These are phyloP conservation scores for Myotis brandtii DNA, from an alignment of 2,113 vertebrate genomes.

Conservation along the genomic window DNA sequence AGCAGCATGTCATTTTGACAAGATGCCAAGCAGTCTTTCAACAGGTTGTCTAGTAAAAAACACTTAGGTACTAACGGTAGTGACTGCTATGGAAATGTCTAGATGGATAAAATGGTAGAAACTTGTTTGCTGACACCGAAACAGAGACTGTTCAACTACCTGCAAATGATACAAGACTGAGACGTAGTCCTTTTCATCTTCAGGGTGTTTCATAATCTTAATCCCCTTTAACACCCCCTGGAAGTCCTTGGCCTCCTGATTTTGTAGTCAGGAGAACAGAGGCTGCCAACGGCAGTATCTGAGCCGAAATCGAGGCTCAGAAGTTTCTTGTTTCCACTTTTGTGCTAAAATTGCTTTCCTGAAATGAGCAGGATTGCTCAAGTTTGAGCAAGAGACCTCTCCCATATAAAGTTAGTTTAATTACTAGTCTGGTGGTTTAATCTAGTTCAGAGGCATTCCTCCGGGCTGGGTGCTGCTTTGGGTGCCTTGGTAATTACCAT, in stretches of 20 bases:
- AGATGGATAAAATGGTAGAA: slow-evolving; percentile 48
- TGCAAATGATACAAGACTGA: slow-evolving; percentile 28
- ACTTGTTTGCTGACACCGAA: slow-evolving; percentile 65
- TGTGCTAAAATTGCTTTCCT: slow-evolving; percentile 61
- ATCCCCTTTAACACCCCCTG: slow-evolving; percentile 53
- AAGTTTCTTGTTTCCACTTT: slow-evolving; percentile 67
- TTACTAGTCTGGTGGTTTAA: slow-evolving; percentile 66
- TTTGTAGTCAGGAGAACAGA: not conserved
- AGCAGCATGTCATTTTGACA: slow-evolving; percentile 61
- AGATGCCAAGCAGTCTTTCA: slow-evolving; percentile 62
- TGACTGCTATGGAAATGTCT: slow-evolving; percentile 59
- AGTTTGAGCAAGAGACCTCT: slow-evolving; percentile 71
- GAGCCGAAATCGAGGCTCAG: slow-evolving; percentile 56
- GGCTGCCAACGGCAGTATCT: slow-evolving; percentile 33
- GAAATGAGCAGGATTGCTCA: slow-evolving; percentile 75
- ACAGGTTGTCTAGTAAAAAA: slow-evolving; percentile 20
- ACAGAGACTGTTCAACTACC: slow-evolving; percentile 44
- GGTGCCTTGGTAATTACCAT: slow-evolving; percentile 52
- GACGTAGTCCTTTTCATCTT: slow-evolving; percentile 64
- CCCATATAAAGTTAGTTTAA: slow-evolving; percentile 66
- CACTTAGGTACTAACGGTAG: not conserved
- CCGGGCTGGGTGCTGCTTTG: slow-evolving; percentile 25
- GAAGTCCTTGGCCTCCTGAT: slow-evolving; percentile 48
- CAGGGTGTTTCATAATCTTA: slow-evolving; percentile 53
- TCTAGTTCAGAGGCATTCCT: slow-evolving; percentile 75